Percentiles rank a stretch among this genome's conserved stretches.
Conservation (phyloP, 2,888 invertebrate species). For the Dynastes grantii region DNA sequence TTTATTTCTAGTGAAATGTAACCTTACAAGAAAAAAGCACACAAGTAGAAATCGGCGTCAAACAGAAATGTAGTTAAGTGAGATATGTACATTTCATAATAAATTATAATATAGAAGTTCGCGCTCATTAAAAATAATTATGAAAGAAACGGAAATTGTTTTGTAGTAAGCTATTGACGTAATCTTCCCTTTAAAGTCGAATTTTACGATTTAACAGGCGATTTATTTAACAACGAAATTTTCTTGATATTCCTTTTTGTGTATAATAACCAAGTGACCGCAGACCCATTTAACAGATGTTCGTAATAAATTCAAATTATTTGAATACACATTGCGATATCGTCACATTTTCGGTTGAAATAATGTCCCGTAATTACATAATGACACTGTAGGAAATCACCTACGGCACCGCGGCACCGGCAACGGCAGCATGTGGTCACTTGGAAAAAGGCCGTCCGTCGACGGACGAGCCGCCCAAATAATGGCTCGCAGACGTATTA, state of each 20-base stretch:
- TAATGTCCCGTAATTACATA: constrained; percentile 67
- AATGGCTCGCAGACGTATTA: constrained; percentile 25
- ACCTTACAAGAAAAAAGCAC: too few relatives aligned
- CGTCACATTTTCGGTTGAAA: constrained; percentile 62
- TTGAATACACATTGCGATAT: constrained; percentile 60
- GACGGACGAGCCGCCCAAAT: constrained; percentile 9
- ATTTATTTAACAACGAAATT: too few relatives aligned
- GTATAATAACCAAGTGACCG: not conserved
- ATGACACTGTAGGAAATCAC: constrained; percentile 62
- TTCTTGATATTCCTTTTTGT: not conserved
- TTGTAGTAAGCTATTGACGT: too few relatives aligned
- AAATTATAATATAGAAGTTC: too few relatives aligned
- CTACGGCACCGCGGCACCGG: constrained; percentile 54
- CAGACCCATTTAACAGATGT: constrained; percentile 35
- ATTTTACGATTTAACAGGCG: too few relatives aligned
- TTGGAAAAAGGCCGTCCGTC: constrained; percentile 1
- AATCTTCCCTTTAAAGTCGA: too few relatives aligned
- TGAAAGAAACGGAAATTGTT: too few relatives aligned
- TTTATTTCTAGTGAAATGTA: too few relatives aligned
- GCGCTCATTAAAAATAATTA: too few relatives aligned
- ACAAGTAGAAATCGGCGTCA: too few relatives aligned
- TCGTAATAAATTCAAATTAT: constrained; percentile 35
- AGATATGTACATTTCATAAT: too few relatives aligned
- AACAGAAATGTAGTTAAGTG: too few relatives aligned
- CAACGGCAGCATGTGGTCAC: constrained; percentile 44